These are phyloP conservation scores for Scaptomyza reducta DNA, from an alignment of 2,888 invertebrate species.

Conservation along the genomic window DNA sequence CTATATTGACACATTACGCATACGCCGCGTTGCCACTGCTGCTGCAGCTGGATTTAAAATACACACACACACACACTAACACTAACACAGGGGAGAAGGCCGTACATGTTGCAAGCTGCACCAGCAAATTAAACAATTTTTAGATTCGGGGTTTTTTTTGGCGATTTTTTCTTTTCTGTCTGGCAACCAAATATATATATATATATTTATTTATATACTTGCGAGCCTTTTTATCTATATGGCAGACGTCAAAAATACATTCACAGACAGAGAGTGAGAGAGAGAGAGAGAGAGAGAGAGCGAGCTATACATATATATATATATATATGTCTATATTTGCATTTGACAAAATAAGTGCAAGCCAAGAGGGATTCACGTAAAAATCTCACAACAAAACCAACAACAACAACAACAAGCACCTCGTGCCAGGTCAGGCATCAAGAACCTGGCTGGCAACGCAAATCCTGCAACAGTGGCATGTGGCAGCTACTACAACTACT, in stretches of 20 bases:
- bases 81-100: too few relatives aligned
- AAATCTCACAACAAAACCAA: slow-evolving; percentile 13
- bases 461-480: slow-evolving; percentile 48
- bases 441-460: slow-evolving; percentile 35
- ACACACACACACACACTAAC: slow-evolving; percentile 7
- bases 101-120: slow-evolving; percentile 28
- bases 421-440: slow-evolving; percentile 58
- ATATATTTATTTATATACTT: not conserved
- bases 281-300: too few relatives aligned
- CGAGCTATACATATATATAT: slow-evolving; percentile 25
- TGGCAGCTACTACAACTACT: slow-evolving; percentile 9
- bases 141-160: slow-evolving; percentile 52
- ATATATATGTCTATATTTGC: slow-evolving; percentile 73
- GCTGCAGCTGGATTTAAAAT: slow-evolving; percentile 37
- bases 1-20: slow-evolving; percentile 69
- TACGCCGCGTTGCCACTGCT: slow-evolving; percentile 56
- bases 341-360: slow-evolving; percentile 79
- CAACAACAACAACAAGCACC: slow-evolving; percentile 21
- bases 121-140: slow-evolving; percentile 77
- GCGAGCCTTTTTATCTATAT: not conserved
- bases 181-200: slow-evolving; percentile 41
- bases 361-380: slow-evolving; percentile 27
- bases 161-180: slow-evolving; percentile 61
- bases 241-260: not conserved
- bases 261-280: too few relatives aligned